These are phyloP conservation scores for Tamias sibiricus DNA, from an alignment of 2,113 vertebrate genomes.

Conservation along the genomic window DNA sequence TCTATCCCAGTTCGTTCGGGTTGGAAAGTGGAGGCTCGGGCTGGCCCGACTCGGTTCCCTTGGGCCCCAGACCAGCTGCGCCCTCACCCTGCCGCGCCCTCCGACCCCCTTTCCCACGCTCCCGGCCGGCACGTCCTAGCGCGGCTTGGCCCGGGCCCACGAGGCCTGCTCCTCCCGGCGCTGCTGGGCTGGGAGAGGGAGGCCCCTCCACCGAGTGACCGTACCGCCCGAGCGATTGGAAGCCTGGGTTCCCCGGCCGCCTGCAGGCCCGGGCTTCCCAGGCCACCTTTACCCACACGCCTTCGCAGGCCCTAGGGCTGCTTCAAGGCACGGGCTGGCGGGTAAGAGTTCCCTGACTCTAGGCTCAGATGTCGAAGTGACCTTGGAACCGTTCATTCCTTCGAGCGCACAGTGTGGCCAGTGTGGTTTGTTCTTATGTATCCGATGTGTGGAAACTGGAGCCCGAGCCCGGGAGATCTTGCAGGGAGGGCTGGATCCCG, in stretches of 20 bases:
- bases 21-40: background rate
- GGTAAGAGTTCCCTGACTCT: background rate
- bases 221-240: background rate
- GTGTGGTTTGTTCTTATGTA: background rate
- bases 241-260: background rate
- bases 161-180: background rate
- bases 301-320: background rate
- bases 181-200: background rate
- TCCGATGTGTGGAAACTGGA: background rate
- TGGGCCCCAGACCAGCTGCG: background rate
- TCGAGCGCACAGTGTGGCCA: background rate
- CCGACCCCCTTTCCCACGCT: background rate
- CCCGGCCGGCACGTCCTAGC: background rate
- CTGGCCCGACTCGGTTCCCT: background rate
- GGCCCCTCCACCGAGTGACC: too few species aligned
- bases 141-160: background rate
- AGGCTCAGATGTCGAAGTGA: background rate
- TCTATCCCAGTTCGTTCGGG: fast-evolving
- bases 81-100: background rate
- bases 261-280: background rate
- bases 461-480: background rate
- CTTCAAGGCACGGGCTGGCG: background rate
- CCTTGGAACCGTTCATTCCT: fast-evolving
- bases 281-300: background rate
- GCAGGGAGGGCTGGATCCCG: background rate